Percentiles rank a stretch among this genome's conserved stretches.
phyloP scores from a whole-genome alignment of 2,888 invertebrate genomes.

The Drosophila mayaguana region DNA sequence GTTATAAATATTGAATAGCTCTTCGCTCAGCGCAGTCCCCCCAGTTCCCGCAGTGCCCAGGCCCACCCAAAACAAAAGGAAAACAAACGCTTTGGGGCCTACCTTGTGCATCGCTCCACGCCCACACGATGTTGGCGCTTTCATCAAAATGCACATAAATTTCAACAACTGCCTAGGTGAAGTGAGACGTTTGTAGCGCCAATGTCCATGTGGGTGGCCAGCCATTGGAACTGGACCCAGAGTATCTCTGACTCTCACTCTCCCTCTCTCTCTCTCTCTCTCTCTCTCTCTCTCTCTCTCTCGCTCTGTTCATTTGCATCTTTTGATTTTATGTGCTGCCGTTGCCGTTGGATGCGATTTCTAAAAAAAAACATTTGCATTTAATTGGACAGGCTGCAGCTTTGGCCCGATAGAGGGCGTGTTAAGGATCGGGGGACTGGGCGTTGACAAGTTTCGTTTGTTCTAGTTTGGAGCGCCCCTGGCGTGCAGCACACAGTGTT shows the following conservation, averaged over 20 bases:
- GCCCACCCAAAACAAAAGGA: constrained; percentile 13
- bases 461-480: constrained; percentile 70
- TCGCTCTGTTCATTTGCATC: constrained; percentile 64
- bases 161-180: constrained; percentile 57
- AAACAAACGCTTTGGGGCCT: constrained; percentile 19
- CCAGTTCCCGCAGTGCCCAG: not conserved
- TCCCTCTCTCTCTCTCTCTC: not conserved
- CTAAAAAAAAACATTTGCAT: constrained; percentile 78
- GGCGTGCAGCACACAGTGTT: constrained; percentile 33
- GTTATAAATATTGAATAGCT: constrained; percentile 62
- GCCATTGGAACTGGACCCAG: constrained; percentile 53
- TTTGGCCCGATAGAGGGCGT: constrained; percentile 11
- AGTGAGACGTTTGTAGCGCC: constrained; percentile 77
- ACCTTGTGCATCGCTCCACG: constrained; percentile 47
- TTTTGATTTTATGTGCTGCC: constrained; percentile 49
- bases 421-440: constrained; percentile 12
- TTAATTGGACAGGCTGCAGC: constrained; percentile 68
- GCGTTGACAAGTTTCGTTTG: constrained; percentile 69
- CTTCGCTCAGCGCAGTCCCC: not conserved
- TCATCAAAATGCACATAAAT: constrained; percentile 79
- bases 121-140: constrained; percentile 69
- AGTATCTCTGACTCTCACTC: not conserved
- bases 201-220: constrained; percentile 74
- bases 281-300: not conserved
- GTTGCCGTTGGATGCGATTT: constrained; percentile 65